Conservation (phyloP, 2,888 invertebrate species). For the Agrochola macilenta region DNA sequence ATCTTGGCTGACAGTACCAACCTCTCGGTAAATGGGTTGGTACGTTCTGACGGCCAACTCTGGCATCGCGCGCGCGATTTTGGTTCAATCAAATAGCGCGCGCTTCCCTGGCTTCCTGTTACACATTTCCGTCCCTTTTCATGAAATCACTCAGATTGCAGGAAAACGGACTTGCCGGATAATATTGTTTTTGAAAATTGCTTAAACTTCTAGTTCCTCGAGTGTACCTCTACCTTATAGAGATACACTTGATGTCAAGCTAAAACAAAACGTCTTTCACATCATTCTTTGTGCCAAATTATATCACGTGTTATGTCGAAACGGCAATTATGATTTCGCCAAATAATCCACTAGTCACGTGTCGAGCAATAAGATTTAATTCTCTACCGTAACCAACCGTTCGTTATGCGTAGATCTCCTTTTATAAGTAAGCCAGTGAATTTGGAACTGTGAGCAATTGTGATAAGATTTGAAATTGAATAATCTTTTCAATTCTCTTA, state of each 20-base stretch:
- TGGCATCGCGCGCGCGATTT: too few relatives aligned
- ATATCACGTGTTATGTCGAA: conserved; percentile 42
- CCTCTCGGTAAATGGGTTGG: too few relatives aligned
- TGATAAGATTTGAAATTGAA: conserved; percentile 22
- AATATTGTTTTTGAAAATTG: not conserved
- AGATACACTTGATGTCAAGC: conserved; percentile 10
- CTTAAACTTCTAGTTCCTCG: not conserved
- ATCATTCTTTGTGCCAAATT: conserved; percentile 38
- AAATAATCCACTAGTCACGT: conserved; percentile 62
- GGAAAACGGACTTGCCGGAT: too few relatives aligned
- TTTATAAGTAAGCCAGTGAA: not conserved
- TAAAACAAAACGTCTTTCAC: conserved; percentile 24
- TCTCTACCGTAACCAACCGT: conserved; percentile 13
- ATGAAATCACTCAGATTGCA: too few relatives aligned
- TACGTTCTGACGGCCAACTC: too few relatives aligned
- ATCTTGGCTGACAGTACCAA: too few relatives aligned
- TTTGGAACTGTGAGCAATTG: not conserved
- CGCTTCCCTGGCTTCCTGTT: too few relatives aligned
- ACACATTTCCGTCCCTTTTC: too few relatives aligned
- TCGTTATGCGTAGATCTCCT: conserved; percentile 1
- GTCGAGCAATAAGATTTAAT: conserved; percentile 24
- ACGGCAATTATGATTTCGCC: conserved; percentile 53
- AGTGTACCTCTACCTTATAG: not conserved
- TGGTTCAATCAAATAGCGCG: too few relatives aligned
- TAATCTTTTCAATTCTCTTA: conserved; percentile 18